Base-by-base conservation (phyloP, 2,888 invertebrate species). In the Galeruca laticollis region DNA sequence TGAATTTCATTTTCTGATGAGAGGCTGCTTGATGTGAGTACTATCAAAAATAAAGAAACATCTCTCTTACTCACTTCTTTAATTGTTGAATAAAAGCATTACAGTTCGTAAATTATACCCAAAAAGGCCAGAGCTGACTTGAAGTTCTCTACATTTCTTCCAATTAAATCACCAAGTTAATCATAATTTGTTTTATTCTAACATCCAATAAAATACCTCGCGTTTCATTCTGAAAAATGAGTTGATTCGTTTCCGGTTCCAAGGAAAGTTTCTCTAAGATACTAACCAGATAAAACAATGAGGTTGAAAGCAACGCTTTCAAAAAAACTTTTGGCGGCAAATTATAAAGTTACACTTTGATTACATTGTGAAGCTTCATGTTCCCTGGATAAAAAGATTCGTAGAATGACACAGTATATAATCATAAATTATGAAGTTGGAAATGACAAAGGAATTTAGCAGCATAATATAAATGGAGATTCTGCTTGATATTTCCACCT, bases 271-370 rank as follows among this genome's bases (percentile, higher is more conserved):
- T 54, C 40, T 31, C 52, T 31, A 40, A 62, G 37, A 33, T 57
- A 47, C 57, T 21, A 47, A 47, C 21, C 8, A 43, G 33, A 20
- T 47, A 56, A 33, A 65, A 65, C 59, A 65, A 65, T 59, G 43
- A 11, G 59, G 20, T 43, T 49, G 49, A 65, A 65, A 65, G 59
- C 57, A 65, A 57, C 47, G 65, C 57, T 57, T 59, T 21, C 13
- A 65, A 65, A 65, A 63, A 65, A 54, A 63, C 63, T 59, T 65
- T 65, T 59, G 64, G 57, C 56, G 59, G 35, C 59, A 54, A 65
- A 65, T 65, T 65, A 65, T 49, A 65, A 65, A 65, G 65, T 65
- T 65, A 65, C 65, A 63, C 59, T 51, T 11, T 65, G 59, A 65
- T 65, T 65, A 65, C 65, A 59, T 21, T 51, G 65, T 59, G 43